These are phyloP conservation scores for Pelodiscus sinensis DNA, from an alignment of 2,113 vertebrate genomes.

Conservation along the genomic window DNA sequence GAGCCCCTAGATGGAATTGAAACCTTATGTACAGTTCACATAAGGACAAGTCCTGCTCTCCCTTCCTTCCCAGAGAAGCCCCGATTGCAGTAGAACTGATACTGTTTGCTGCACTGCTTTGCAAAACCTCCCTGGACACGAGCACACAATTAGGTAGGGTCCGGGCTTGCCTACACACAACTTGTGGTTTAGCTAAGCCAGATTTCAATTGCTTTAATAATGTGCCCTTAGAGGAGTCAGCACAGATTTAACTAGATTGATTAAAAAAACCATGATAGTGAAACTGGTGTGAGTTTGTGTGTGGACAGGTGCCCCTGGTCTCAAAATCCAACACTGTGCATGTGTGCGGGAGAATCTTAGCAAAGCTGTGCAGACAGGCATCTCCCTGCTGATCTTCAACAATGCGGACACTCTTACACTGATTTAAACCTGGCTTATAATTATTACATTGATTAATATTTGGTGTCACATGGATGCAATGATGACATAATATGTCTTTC, in stretches of 20 bases:
- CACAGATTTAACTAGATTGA: background rate
- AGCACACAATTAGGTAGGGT: constrained; percentile 1
- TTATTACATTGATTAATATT: background rate
- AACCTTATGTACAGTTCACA: constrained; percentile 45
- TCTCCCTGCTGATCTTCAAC: background rate
- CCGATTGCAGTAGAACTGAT: constrained; percentile 43
- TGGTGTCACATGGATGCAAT: background rate
- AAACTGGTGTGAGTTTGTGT: background rate
- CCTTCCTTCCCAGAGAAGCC: constrained; percentile 31
- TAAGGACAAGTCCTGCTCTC: constrained; percentile 52
- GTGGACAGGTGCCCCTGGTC: background rate
- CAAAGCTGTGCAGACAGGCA: background rate
- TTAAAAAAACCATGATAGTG: constrained; percentile 24
- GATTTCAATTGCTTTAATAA: constrained; percentile 19
- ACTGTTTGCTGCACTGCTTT: constrained; percentile 46
- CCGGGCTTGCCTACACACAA: constrained; percentile 37
- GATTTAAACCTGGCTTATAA: constrained; percentile 36
- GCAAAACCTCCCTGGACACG: background rate
- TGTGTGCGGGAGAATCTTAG: constrained; percentile 2
- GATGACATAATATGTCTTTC: background rate
- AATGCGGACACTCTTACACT: constrained; percentile 9
- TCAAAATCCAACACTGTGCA: background rate
- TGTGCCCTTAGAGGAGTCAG: background rate
- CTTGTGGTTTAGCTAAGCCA: constrained; percentile 23
- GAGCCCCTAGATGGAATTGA: constrained; percentile 33